Percentiles rank a stretch among this genome's conserved stretches.
Conservation (phyloP, 2,888 invertebrate species). For the Melinaea marsaeus region DNA sequence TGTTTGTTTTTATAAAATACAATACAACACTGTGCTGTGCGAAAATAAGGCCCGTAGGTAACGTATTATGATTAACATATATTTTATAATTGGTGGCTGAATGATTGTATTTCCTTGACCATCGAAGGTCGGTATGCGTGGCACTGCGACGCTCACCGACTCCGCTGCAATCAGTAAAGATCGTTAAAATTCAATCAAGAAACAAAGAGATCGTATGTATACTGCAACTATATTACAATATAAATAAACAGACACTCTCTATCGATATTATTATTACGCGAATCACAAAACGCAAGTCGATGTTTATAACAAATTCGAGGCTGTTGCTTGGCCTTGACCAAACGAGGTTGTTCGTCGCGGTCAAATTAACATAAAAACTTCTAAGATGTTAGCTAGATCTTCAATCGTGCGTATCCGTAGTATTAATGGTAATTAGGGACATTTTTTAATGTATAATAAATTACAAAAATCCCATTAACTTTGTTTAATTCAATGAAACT, state of each 20-base stretch:
- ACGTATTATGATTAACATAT: constrained; percentile 55
- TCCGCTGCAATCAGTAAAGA: constrained; percentile 44
- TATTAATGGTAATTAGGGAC: constrained; percentile 25
- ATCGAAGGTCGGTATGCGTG: constrained; percentile 65
- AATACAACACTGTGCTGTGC: constrained; percentile 50
- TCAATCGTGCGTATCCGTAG: constrained; percentile 35
- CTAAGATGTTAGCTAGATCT: constrained; percentile 38
- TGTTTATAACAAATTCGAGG: constrained; percentile 54
- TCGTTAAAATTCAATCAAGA: constrained; percentile 47
- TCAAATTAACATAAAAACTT: constrained; percentile 47
- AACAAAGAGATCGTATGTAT: constrained; percentile 31
- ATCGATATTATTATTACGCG: constrained; percentile 35
- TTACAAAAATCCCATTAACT: too few relatives aligned
- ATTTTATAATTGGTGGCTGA: constrained; percentile 57
- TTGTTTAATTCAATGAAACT: too few relatives aligned
- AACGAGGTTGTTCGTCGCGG: constrained; percentile 53
- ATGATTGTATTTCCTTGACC: constrained; percentile 72
- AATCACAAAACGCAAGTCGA: constrained; percentile 43
- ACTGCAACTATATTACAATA: constrained; percentile 2
- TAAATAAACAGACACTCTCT: neutral
- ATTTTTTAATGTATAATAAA: constrained; percentile 11
- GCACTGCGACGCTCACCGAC: constrained; percentile 58
- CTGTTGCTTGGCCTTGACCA: constrained; percentile 60
- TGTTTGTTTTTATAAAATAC: constrained; percentile 32
- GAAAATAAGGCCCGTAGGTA: constrained; percentile 51